phyloP scores from a whole-genome alignment of 2,888 invertebrate genomes.

The Trilocha varians region DNA sequence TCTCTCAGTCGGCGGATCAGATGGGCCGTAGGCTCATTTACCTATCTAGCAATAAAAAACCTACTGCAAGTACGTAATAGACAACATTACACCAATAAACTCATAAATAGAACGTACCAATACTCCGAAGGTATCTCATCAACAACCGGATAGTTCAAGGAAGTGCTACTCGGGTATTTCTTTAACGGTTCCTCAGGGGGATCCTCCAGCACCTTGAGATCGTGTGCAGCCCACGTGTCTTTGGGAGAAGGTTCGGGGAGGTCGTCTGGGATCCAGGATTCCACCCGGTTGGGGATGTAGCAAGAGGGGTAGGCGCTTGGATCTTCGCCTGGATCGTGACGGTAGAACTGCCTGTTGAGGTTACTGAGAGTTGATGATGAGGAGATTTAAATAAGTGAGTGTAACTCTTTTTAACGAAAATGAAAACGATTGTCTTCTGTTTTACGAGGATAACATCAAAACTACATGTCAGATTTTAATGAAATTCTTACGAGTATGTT shows the following conservation, averaged over 20 bases:
- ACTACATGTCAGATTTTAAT: no score
- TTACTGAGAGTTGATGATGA: neutral
- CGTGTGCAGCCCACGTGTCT: constrained; percentile 48
- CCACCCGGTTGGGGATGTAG: constrained; percentile 46
- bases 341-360: constrained; percentile 47
- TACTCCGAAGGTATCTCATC: constrained; percentile 49
- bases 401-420: no score
- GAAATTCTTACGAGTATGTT: no score
- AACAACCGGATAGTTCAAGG: constrained; percentile 37
- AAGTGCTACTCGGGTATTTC: constrained; percentile 31
- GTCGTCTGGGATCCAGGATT: constrained; percentile 55
- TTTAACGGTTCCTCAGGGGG: constrained; percentile 23
- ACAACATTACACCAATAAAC: no score
- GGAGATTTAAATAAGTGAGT: constrained; percentile 2
- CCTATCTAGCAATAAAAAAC: no score
- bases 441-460: no score
- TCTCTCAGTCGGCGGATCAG: no score
- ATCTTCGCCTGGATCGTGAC: constrained; percentile 64
- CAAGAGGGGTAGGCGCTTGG: constrained; percentile 47
- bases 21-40: no score
- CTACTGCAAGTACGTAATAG: no score
- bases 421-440: no score
- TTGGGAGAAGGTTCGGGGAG: constrained; percentile 49
- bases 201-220: constrained; percentile 36
- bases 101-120: no score